These are phyloP conservation scores for Lottia gigantea DNA, from an alignment of 2,888 invertebrate species.

Conservation along the genomic window DNA sequence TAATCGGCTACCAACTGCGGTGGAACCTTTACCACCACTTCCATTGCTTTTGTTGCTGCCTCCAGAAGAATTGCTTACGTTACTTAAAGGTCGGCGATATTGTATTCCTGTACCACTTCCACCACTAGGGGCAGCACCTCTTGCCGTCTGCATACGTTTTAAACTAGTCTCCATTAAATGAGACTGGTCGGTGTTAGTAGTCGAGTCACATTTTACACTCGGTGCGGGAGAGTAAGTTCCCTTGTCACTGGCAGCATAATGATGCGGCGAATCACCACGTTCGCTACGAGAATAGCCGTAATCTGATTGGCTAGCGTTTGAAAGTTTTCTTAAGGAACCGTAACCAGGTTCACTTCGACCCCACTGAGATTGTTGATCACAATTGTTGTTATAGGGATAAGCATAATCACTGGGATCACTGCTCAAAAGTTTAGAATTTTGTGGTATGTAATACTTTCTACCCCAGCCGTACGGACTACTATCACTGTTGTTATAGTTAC, in stretches of 20 bases:
- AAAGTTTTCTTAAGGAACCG: conserved; percentile 54
- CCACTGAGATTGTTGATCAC: conserved; percentile 39
- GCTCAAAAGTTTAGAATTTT: conserved; percentile 54
- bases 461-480: conserved; percentile 45
- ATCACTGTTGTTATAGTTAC: conserved; percentile 55
- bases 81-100: conserved; percentile 62
- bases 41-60: conserved; percentile 55
- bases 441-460: conserved; percentile 57
- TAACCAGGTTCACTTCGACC: conserved; percentile 39
- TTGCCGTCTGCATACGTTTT: conserved; percentile 50
- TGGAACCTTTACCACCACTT: conserved; percentile 40
- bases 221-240: conserved; percentile 33
- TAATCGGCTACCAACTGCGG: conserved; percentile 47
- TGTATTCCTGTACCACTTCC: conserved; percentile 52
- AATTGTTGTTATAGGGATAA: conserved; percentile 50
- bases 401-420: conserved; percentile 60
- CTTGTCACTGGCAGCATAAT: conserved; percentile 39
- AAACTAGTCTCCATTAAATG: conserved; percentile 56
- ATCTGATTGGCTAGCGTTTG: conserved; percentile 56
- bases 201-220: conserved; percentile 57
- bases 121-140: conserved; percentile 39
- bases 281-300: conserved; percentile 26
- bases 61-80: conserved; percentile 60
- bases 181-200: conserved; percentile 65
- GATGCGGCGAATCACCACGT: conserved; percentile 27